Conservation (phyloP, 2,797 vertebrate species). For the Rhinoraja longicauda region DNA sequence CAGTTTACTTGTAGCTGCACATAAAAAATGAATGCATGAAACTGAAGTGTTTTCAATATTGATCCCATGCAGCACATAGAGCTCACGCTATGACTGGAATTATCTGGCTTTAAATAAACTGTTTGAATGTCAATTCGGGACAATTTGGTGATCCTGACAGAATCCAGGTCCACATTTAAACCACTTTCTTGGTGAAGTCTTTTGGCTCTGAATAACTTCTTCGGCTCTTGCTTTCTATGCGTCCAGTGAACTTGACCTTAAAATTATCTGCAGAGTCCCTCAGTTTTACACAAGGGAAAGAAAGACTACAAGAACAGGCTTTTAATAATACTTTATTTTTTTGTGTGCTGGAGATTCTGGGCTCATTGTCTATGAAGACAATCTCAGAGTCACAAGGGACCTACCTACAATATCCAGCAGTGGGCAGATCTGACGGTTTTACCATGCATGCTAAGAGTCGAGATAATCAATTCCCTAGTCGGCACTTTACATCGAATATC, state of each 20-base stretch:
- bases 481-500: slow-evolving; percentile 71
- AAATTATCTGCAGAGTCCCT: not conserved
- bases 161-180: slow-evolving; percentile 17
- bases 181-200: not conserved
- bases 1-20: not conserved
- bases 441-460: slow-evolving; percentile 66
- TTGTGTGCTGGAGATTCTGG: slow-evolving; percentile 39
- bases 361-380: slow-evolving; percentile 45
- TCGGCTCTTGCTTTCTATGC: not conserved
- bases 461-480: slow-evolving; percentile 76
- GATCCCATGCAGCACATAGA: not conserved
- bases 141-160: not conserved
- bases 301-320: slow-evolving; percentile 13
- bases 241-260: slow-evolving; percentile 21
- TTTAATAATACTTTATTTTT: slow-evolving; percentile 29
- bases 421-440: slow-evolving; percentile 56
- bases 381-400: slow-evolving; percentile 48
- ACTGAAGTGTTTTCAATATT: not conserved
- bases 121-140: not conserved
- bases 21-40: not conserved
- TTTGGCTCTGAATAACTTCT: not conserved
- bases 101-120: not conserved
- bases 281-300: not conserved
- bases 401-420: slow-evolving; percentile 51
- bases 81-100: not conserved